Conservation (phyloP, 2,888 invertebrate species). For the Aphodius sticticus region DNA sequence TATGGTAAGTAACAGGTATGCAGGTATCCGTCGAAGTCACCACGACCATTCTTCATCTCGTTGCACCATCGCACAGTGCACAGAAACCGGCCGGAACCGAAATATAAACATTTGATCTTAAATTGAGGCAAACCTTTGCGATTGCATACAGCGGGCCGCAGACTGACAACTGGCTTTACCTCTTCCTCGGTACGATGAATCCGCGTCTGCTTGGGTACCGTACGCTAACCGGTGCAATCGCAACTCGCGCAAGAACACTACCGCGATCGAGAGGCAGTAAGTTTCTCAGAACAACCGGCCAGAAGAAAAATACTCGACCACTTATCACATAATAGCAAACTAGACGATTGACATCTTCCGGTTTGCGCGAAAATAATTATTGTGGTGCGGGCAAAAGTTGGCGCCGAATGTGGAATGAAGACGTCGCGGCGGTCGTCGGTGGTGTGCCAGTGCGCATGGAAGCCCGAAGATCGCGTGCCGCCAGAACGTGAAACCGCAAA, state of each 20-base stretch:
- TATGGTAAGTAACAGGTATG: conserved; percentile 50
- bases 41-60: conserved; percentile 49
- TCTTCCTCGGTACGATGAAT: conserved; percentile 18
- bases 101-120: not conserved
- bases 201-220: conserved; percentile 43
- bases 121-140: conserved; percentile 16
- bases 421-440: not conserved
- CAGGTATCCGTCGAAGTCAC: conserved; percentile 51
- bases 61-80: conserved; percentile 30
- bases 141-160: conserved; percentile 9
- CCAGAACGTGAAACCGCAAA: not conserved
- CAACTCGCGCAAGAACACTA: conserved; percentile 36
- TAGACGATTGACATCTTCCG: not conserved
- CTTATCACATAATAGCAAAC: not conserved
- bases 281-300: conserved; percentile 27
- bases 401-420: not conserved
- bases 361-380: not conserved
- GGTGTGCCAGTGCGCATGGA: not conserved
- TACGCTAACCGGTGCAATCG: conserved; percentile 44
- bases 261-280: conserved; percentile 5
- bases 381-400: not conserved
- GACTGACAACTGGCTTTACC: conserved; percentile 24
- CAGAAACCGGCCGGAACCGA: conserved; percentile 5
- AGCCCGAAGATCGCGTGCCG: not conserved
- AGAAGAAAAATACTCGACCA: conserved; percentile 13